Base-by-base conservation (phyloP, 2,888 invertebrate species). In the Hyposoter dolosus region DNA sequence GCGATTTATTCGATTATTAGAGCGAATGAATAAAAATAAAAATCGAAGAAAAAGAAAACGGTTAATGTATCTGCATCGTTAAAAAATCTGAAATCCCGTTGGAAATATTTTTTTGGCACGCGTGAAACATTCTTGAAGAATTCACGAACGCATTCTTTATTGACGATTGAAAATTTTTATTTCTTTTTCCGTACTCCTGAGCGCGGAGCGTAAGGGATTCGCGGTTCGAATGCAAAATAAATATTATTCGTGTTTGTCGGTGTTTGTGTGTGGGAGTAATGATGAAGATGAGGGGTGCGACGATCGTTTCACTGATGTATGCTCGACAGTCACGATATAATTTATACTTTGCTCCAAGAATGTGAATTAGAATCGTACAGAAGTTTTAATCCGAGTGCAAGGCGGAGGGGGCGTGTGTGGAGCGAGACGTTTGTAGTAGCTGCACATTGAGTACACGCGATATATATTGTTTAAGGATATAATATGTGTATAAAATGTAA, bases 361-460 rank as follows among this genome's bases (percentile, higher is more conserved):
- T 76, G 80, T 80, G 83, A 66, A 72, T 83, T 80, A 85, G 80
- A 85, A 75, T 80, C 72, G 80, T 71, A 75, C 80, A 66, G 72
- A 83, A 83, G 75, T 72, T 83, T 78, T 45, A 79, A 74, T 66
- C 50, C 63, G 19, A 53, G 72, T 43, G 35, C 50, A 53, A n/a
- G 45, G 23, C 56, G 19, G 40, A 43, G 28, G 32, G 72, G 56
- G 74, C n/a, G 40, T 72, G 28, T 15, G 47, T 53, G 66, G 23
- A 43, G 23, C 23, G 72, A 69, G 80, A 43, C 72, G 76, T 74
- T 72, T 74, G 66, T 83, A 75, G 85, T 82, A 75, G 78, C 60
- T 75, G 82, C 56, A 23, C 72, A 32, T 65, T 69, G 76, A n/a
- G 32, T 60, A 68, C 66, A 53, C 68, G 50, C 50, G 15, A 66